Conservation (phyloP, 1,140 invertebrate genomes). For the Drosophila melanogaster region Release_6_plus_ISO1_MT NT_033777.3:26853001-26853500, state of each 20-base stretch:
- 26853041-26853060: constrained; percentile 19
- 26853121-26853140: too few species aligned
- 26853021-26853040: constrained; percentile 78
- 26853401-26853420: constrained; percentile 75
- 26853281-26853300: not conserved
- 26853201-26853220: too few species aligned
- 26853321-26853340: constrained; percentile 7
- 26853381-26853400: constrained; percentile 73
- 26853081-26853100: too few species aligned
- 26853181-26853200: too few species aligned
- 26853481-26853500: not conserved
- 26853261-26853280: not conserved
- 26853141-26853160: too few species aligned
- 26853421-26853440: constrained; percentile 74
- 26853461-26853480: constrained; percentile 16
- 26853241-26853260: not conserved
- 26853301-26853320: not conserved
- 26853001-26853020: constrained; percentile 79
- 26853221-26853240: too few species aligned
- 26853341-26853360: constrained; percentile 75
- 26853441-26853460: constrained; percentile 6
- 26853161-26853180: too few species aligned
- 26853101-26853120: too few species aligned
- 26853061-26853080: constrained; percentile 4
- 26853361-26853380: constrained; percentile 73